Percentiles rank a stretch among this genome's conserved stretches.
Evolutionary conservation across 2,113 vertebrate genomes (phyloP).

Genomic region (Thamnophis sirtalis): DNA sequence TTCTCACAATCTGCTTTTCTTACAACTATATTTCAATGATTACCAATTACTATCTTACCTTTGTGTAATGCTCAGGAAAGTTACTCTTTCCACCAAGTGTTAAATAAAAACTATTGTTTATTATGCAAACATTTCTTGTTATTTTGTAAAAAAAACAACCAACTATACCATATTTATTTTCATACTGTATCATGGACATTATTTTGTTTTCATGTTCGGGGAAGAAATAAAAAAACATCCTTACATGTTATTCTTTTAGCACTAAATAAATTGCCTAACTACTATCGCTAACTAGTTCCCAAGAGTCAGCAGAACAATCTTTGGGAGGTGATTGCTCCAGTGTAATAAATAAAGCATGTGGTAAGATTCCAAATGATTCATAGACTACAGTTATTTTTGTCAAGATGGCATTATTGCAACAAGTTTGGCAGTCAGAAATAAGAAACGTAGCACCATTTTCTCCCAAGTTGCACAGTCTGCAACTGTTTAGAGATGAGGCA

Average conservation of each 20-base stretch:
- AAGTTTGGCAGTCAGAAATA: conserved; percentile 5
- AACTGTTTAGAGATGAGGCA: conserved; percentile 26
- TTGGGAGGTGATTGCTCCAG: conserved; percentile 61
- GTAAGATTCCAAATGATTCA: conserved; percentile 38
- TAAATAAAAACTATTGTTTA: conserved; percentile 34
- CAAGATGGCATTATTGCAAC: background rate
- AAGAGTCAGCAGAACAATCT: conserved; percentile 46
- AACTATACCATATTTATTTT: background rate
- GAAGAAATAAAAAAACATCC: background rate
- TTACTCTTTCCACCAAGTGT: conserved; percentile 37
- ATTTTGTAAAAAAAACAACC: conserved; percentile 20
- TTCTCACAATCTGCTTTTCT: conserved; percentile 12
- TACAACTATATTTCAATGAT: conserved; percentile 3
- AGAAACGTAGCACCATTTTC: conserved; percentile 57
- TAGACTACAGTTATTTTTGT: conserved; percentile 2
- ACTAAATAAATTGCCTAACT: conserved; percentile 2
- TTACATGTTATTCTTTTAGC: conserved; percentile 17
- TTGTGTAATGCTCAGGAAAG: conserved; percentile 15
- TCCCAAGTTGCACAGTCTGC: conserved; percentile 3
- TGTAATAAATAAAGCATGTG: conserved; percentile 73
- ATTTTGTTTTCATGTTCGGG: background rate
- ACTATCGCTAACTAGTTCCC: conserved; percentile 9
- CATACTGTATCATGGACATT: conserved; percentile 18
- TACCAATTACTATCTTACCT: background rate
- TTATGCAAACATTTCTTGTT: conserved; percentile 21